phyloP scores from a whole-genome alignment of 2,797 vertebrate species.

The Tamandua tetradactyla region DNA sequence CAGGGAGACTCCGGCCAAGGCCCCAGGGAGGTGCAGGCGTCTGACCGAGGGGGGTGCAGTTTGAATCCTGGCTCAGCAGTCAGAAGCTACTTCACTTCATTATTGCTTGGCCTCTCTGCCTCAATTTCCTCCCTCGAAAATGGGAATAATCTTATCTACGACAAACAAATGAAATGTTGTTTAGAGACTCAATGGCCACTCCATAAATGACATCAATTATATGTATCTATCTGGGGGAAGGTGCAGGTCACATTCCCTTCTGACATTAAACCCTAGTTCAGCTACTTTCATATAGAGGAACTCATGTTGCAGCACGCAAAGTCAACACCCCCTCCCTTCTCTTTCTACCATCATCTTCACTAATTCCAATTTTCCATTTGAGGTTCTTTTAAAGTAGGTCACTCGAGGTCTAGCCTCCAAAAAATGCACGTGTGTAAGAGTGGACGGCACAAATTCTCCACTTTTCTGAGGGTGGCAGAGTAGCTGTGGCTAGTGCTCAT shows the following conservation, averaged over 20 bases:
- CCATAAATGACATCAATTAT: not conserved
- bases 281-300: not conserved
- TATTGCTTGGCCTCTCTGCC: not conserved
- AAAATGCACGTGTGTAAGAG: not conserved
- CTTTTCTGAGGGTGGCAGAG: not conserved
- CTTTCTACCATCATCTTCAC: not conserved
- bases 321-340: not conserved
- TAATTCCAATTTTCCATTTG: not conserved
- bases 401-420: not conserved
- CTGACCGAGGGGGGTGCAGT: no score
- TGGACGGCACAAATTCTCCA: not conserved
- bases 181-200: not conserved
- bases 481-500: not conserved
- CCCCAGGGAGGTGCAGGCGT: not conserved
- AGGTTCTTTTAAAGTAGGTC: conserved; percentile 6
- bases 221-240: not conserved
- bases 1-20: not conserved
- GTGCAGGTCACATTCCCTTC: not conserved
- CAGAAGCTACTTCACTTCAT: not conserved
- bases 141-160: not conserved
- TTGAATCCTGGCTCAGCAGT: not conserved
- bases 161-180: not conserved
- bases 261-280: not conserved
- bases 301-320: not conserved
- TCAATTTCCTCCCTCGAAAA: not conserved